phyloP scores from a whole-genome alignment of 2,113 vertebrate species.

The Vanacampus margaritifer region DNA sequence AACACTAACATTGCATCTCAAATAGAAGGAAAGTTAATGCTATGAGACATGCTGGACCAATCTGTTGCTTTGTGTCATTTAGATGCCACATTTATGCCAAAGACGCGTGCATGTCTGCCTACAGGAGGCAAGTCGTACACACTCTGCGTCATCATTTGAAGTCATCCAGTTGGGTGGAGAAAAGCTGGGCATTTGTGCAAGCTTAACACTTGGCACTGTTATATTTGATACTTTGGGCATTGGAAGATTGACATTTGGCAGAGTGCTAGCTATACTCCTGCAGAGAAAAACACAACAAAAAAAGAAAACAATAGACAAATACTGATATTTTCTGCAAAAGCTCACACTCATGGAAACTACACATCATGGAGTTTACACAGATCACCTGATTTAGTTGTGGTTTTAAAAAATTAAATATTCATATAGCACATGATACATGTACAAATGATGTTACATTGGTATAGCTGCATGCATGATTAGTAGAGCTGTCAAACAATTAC shows the following conservation, averaged over 20 bases:
- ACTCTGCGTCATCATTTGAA: constrained; percentile 90
- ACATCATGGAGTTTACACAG: not conserved
- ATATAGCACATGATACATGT: no score
- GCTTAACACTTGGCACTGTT: constrained; percentile 84
- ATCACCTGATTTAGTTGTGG: not conserved
- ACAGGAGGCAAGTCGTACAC: constrained; percentile 85
- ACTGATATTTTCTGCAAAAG: not conserved
- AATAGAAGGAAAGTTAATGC: not conserved
- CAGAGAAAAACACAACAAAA: constrained; percentile 60
- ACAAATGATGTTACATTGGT: not conserved
- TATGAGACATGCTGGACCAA: not conserved
- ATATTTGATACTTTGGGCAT: constrained; percentile 93
- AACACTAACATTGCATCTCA: not conserved
- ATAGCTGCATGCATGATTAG: not conserved
- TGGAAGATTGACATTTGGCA: constrained; percentile 91
- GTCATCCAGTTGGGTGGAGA: constrained; percentile 92
- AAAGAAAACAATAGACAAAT: not conserved
- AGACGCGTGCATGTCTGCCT: constrained; percentile 78
- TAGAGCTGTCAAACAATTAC: no score
- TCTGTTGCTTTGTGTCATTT: not conserved
- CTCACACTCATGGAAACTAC: not conserved
- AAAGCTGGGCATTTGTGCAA: constrained; percentile 93
- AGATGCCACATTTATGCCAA: constrained; percentile 82
- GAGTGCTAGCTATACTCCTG: constrained; percentile 95
- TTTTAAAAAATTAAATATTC: not conserved